Conservation (phyloP, 2,888 invertebrate genomes). For the Deroplatys truncata region DNA sequence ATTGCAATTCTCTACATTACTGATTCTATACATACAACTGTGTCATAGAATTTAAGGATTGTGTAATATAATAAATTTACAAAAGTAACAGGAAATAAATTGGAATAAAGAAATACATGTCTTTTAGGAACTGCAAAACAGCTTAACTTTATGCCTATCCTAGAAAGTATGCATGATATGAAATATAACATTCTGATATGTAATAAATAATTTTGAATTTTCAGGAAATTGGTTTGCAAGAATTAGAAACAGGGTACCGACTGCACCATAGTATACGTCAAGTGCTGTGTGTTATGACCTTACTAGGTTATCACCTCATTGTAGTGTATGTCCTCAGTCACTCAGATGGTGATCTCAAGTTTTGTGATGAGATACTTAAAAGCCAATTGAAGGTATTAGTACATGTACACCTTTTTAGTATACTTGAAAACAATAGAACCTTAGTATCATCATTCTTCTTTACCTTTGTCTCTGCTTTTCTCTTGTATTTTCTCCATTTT, state of each 20-base stretch:
- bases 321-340: constrained; percentile 79
- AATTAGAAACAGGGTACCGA: constrained; percentile 67
- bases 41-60: no score
- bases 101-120: no score
- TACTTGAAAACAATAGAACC: not conserved
- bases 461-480: not conserved
- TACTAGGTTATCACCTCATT: constrained; percentile 82
- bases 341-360: constrained; percentile 70
- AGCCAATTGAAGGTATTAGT: constrained; percentile 59
- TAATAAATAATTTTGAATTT: not conserved
- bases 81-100: no score
- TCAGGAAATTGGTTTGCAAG: constrained; percentile 67
- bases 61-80: no score
- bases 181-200: not conserved
- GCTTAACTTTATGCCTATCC: no score
- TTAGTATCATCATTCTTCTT: not conserved
- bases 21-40: no score
- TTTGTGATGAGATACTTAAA: constrained; percentile 71
- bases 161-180: not conserved
- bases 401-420: constrained; percentile 12
- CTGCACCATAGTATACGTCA: constrained; percentile 74
- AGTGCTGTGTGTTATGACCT: constrained; percentile 78
- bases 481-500: not conserved
- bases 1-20: no score
- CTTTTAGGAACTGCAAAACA: no score